phyloP scores from a whole-genome alignment of 2,888 invertebrate genomes.

The Thelaira solivaga region DNA sequence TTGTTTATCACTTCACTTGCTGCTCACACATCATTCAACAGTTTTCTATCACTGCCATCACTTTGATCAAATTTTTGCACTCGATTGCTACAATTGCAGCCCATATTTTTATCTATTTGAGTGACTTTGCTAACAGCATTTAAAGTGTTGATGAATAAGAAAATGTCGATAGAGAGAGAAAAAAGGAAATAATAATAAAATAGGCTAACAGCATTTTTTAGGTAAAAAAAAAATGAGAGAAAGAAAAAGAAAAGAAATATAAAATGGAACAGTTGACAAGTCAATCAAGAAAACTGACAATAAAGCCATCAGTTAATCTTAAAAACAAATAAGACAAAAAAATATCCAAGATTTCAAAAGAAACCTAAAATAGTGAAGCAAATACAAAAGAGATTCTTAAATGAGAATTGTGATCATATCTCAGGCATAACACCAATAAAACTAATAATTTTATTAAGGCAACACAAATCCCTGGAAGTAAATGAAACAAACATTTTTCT shows the following conservation, averaged over 20 bases:
- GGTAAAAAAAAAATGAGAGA: background rate
- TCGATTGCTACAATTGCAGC: background rate
- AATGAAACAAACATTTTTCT: no score
- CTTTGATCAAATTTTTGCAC: constrained; percentile 18
- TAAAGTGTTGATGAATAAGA: background rate
- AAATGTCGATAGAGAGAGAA: background rate
- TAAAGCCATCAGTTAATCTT: constrained; percentile 42
- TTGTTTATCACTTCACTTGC: constrained; percentile 36
- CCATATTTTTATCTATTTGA: background rate
- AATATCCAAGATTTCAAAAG: constrained; percentile 1
- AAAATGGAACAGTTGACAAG: constrained; percentile 46
- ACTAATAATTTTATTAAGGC: no score
- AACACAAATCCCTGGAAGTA: no score
- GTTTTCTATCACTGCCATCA: constrained; percentile 20
- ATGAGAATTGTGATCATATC: no score
- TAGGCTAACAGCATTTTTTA: background rate
- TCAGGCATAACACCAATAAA: no score
- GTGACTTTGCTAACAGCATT: constrained; percentile 22
- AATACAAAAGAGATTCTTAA: background rate
- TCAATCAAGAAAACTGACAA: constrained; percentile 44
- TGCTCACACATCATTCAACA: constrained; percentile 25
- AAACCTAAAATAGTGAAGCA: background rate
- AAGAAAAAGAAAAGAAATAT: background rate
- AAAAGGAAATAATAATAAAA: background rate
- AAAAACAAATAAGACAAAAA: background rate